Conservation (phyloP, 1,140 invertebrate genomes). For the Orchestia grillus region DNA sequence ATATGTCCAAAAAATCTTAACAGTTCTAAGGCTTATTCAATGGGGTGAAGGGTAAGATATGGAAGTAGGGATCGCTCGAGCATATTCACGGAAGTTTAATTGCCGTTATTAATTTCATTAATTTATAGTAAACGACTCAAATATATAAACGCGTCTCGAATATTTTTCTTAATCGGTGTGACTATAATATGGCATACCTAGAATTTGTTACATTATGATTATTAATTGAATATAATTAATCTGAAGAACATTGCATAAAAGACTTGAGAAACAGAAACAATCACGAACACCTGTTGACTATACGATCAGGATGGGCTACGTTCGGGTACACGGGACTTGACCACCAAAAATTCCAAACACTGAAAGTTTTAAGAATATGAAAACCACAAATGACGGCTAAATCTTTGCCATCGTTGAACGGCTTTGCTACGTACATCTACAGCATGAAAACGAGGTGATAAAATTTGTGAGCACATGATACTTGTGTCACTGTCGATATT, state of each 20-base stretch:
- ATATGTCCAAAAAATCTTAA: neutral
- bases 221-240: neutral
- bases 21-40: neutral
- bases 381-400: neutral
- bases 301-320: neutral
- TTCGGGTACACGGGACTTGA: neutral
- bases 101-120: neutral
- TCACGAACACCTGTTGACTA: neutral
- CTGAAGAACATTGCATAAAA: neutral
- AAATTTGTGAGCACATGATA: neutral
- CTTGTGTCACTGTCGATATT: neutral
- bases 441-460: neutral
- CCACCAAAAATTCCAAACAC: neutral
- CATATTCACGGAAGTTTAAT: neutral
- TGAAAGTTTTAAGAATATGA: neutral
- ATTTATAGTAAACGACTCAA: neutral
- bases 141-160: neutral
- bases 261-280: neutral
- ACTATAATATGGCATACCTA: neutral
- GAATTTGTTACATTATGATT: neutral
- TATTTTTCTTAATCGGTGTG: neutral
- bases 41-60: neutral
- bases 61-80: neutral
- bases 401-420: neutral
- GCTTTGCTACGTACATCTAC: neutral